Base-by-base conservation (phyloP, 2,888 invertebrate genomes). In the Cactoblastis cactorum region DNA sequence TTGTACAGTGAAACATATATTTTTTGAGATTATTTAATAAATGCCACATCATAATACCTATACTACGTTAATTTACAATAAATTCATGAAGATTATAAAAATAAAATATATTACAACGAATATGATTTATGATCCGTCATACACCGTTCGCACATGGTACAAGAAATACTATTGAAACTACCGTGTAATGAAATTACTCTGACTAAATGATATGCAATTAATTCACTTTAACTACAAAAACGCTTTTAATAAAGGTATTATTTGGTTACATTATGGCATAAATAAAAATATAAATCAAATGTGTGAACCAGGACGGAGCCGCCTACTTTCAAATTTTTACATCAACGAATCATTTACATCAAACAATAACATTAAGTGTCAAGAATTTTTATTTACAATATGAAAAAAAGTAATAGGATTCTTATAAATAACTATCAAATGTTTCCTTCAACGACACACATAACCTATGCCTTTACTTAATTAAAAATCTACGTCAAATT, bases 21-120 rank as follows among this genome's bases (percentile, higher is more conserved):
- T 58, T n/a, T 54, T 62, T 70, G 74, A 71, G 75, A 70, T 74
- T 73, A 69, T 69, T 71, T 69, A 70, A 71, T 78, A 77, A 78
- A 78, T 79, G 78, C 77, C 69, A 71, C 64, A 61, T 63, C 58
- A 65, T 62, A 63, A 52, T 62, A 61, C 57, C 57, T 62, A 62
- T 53, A 63, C 57, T 67, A 67, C 41, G 51, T 56, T 59, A 65
- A 60, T 62, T 63, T 61, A 43, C 43, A 43, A 65, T 55, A 61
- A 53, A 52, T 61, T 59, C 53, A 50, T 54, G 51, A 32, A 63
- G 5, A 64, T 55, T 53, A 53, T 43, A 55, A 61, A 57, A 53
- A 50, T 53, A 57, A 59, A 52, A 53, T 17, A 38, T 49, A 45
- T 45, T 50, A 50, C 49, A 53, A 46, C 32, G 50, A 41, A 33